Evolutionary conservation across 2,113 vertebrate genomes (phyloP).

Genomic region (Gavialis gangeticus): DNA sequence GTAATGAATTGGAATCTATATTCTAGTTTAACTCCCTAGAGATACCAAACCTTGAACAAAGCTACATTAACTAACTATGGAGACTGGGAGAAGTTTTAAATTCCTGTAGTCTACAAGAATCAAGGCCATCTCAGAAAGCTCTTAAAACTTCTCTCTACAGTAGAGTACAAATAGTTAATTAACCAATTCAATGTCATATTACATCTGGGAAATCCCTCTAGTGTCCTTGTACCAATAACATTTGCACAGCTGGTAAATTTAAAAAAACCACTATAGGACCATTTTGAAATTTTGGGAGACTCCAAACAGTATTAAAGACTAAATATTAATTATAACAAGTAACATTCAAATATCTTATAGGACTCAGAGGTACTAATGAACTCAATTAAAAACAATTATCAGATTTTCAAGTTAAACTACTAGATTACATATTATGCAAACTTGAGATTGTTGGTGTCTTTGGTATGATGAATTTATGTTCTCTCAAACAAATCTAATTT

Average conservation of each 20-base stretch:
- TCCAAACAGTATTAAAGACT: constrained; percentile 43
- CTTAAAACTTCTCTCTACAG: background rate
- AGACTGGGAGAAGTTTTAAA: background rate
- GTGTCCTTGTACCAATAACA: background rate
- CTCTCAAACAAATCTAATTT: constrained; percentile 50
- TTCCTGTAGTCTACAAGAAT: background rate
- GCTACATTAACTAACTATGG: background rate
- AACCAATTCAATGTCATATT: background rate
- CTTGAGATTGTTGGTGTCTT: constrained; percentile 38
- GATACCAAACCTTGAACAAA: background rate
- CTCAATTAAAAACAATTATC: constrained; percentile 63
- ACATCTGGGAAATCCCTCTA: background rate
- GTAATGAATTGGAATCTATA: background rate
- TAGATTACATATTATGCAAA: constrained; percentile 27
- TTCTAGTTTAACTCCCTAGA: background rate
- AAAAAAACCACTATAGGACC: constrained; percentile 14
- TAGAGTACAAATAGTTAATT: background rate
- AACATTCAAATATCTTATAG: constrained; percentile 48
- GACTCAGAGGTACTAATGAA: constrained; percentile 55
- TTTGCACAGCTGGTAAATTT: constrained; percentile 39
- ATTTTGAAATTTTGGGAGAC: constrained; percentile 53
- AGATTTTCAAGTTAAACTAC: constrained; percentile 58
- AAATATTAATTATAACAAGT: constrained; percentile 74
- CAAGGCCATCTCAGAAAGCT: rapidly evolving
- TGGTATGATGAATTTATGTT: constrained; percentile 52